Evolutionary conservation across 2,797 vertebrate species (phyloP).

Genomic region (Brachyrhaphis roseni): DNA sequence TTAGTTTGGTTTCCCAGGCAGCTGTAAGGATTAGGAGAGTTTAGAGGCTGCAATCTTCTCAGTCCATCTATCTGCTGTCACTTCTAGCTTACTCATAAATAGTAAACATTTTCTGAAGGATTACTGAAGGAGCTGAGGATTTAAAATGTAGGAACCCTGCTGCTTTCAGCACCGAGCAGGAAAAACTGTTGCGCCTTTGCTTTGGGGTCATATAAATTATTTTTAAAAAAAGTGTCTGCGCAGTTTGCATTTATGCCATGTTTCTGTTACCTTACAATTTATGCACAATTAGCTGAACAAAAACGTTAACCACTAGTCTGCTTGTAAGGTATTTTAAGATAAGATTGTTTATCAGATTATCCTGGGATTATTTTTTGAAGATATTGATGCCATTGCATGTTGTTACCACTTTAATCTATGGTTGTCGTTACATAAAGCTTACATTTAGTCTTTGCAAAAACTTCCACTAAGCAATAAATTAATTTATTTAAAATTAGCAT

Average conservation of each 20-base stretch:
- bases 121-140: constrained; percentile 6
- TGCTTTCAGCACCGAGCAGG: not conserved
- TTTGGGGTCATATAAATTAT: not conserved
- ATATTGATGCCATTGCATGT: not conserved
- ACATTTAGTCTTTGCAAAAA: not conserved
- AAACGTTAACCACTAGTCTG: not conserved
- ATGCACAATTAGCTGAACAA: not conserved
- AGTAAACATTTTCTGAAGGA: constrained; percentile 20
- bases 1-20: constrained; percentile 51
- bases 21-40: constrained; percentile 58
- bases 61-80: constrained; percentile 37
- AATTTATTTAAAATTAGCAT: not conserved
- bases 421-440: not conserved
- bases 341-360: not conserved
- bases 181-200: constrained; percentile 8
- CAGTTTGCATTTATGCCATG: not conserved
- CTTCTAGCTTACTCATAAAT: constrained; percentile 26
- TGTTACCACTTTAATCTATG: not conserved
- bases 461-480: not conserved
- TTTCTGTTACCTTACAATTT: not conserved
- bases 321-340: not conserved
- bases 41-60: constrained; percentile 47
- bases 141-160: constrained; percentile 9
- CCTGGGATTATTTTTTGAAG: not conserved
- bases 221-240: not conserved